Evolutionary conservation across 2,888 invertebrate species (phyloP), one percentile per base, ranked within the genome.

Genomic region (Petrophora chlorosata): DNA sequence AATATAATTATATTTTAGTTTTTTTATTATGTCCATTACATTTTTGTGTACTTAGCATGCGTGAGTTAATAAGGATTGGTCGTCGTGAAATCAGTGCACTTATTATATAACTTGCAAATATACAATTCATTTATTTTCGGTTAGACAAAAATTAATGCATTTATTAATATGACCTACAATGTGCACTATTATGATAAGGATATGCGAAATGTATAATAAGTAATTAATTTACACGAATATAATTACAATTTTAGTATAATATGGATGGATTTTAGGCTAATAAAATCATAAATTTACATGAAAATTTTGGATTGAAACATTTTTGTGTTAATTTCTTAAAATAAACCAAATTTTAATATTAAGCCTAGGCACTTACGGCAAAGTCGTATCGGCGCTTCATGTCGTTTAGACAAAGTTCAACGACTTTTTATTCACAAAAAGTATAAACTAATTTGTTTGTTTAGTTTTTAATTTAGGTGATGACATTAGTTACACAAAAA

Each of bases 291-390:
- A n/a, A n/a, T n/a, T 26, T 28, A 19, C 10, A 5, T 28, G 7
- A 19, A 17, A 40, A 5, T 8, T 44, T 49, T 57, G 42, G 43
- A 34, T 23, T 22, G n/a, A 14, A 9, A 35, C 17, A 16, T 22
- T 14, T 23, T 2, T 35, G 2, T 35, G n/a, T 22, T 16, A 12
- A 15, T 10, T 12, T 17, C 3, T 13, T 13, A 30, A 13, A 36
- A 25, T 29, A 36, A 36, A 19, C 29, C 12, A n/a, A 29, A 16
- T 35, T n/a, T 30, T 30, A 35, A 13, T 10, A 22, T 12, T 29
- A 79, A 82, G 76, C 79, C 82, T 81, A 87, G 86, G 86, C 85
- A 86, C 85, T 83, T 82, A 78, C 74, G 84, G 85, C 76, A 76
- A 79, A 81, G 69, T 82, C 10, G 0, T 81, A 77, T 39, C 35